Conservation (phyloP, 2,113 vertebrate species). For the Peromyscus leucopus region DNA sequence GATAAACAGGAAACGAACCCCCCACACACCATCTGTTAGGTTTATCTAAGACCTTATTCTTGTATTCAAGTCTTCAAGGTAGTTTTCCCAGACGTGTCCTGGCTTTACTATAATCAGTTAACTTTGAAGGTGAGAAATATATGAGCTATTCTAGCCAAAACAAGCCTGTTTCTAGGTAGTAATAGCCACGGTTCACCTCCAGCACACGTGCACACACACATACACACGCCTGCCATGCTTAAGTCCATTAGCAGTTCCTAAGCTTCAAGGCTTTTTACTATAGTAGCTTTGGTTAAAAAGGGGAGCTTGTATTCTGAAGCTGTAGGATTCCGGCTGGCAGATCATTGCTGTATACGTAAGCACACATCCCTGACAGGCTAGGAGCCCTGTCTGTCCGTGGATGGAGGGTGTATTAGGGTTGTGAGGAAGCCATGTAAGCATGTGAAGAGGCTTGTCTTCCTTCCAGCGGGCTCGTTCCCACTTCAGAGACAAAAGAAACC, state of each 20-base stretch:
- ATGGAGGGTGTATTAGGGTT: neutral
- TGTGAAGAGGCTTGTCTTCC: neutral
- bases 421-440: neutral
- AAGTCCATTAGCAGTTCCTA: neutral
- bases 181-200: neutral
- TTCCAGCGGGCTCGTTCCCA: neutral
- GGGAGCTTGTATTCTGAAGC: neutral
- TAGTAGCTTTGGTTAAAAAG: neutral
- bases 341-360: neutral
- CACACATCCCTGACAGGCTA: neutral
- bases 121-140: neutral
- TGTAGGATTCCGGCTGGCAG: neutral
- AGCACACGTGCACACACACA: neutral
- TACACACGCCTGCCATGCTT: neutral
- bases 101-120: neutral
- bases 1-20: no score
- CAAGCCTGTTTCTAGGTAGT: neutral
- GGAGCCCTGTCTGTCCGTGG: neutral
- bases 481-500: conserved; percentile 21
- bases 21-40: neutral
- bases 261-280: neutral
- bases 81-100: neutral
- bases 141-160: neutral
- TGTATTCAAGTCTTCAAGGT: neutral
- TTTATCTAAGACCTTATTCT: neutral